A percentile compares a stretch with the other conserved stretches of the same genome.
phyloP scores from a whole-genome alignment of 1,140 invertebrate genomes.

The Bombus consobrinus region DNA sequence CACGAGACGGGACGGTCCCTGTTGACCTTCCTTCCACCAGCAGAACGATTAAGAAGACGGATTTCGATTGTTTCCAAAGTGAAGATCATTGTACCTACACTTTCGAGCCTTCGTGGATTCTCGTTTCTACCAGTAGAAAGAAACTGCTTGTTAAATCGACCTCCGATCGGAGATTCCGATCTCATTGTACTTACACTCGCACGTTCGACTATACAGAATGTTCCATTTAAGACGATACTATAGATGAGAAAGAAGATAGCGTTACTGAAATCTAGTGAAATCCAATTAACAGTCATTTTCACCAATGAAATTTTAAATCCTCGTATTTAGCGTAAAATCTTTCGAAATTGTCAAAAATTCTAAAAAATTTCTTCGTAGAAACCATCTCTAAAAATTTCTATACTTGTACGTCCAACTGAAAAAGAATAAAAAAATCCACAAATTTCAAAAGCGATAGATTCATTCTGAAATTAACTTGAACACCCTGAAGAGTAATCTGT shows the following conservation, averaged over 20 bases:
- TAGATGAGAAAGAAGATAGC: neutral
- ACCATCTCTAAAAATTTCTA: no score
- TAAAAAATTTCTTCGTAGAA: no score
- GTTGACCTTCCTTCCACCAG: constrained; percentile 23
- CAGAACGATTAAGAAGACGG: constrained; percentile 16
- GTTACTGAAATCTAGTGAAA: no score
- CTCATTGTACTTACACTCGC: neutral
- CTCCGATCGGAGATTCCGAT: neutral
- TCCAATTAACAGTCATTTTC: no score
- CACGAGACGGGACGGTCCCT: constrained; percentile 38
- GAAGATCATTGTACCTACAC: neutral
- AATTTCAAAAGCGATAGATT: no score
- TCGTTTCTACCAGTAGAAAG: neutral
- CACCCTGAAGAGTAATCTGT: no score
- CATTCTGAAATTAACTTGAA: no score
- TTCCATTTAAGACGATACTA: neutral
- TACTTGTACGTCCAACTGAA: no score
- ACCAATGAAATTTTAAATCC: no score
- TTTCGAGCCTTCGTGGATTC: neutral
- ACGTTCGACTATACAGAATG: neutral
- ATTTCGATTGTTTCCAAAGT: constrained; percentile 20
- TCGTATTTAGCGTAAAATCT: no score
- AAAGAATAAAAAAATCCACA: no score
- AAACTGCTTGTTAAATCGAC: neutral
- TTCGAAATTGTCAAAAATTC: no score